Evolutionary conservation across 2,797 vertebrate species (phyloP).

Genomic region (Catostomus latipinnis): DNA sequence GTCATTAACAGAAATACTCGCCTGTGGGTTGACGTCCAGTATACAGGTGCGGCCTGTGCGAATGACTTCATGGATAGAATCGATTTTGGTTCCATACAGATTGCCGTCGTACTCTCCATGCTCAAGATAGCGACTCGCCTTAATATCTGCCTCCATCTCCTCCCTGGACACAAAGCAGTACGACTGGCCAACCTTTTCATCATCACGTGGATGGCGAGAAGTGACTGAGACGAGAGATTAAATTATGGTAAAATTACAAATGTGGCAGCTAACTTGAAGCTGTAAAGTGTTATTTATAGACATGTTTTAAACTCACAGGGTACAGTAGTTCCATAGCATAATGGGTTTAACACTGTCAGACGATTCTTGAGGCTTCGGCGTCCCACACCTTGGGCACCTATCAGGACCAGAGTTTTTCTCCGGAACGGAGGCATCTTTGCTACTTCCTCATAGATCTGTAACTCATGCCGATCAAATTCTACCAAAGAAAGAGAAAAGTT

Average conservation of each 20-base stretch:
- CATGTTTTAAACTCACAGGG: slow-evolving; percentile 87
- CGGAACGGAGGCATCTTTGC: slow-evolving; percentile 98
- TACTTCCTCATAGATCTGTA: slow-evolving; percentile 98
- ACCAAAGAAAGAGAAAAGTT: slow-evolving; percentile 33
- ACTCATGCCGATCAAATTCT: slow-evolving; percentile 99
- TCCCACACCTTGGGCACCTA: slow-evolving; percentile 98
- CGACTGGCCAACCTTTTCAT: slow-evolving; percentile 92
- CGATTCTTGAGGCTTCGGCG: slow-evolving; percentile 97
- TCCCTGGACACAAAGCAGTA: slow-evolving; percentile 91
- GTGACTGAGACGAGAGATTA: slow-evolving; percentile 81
- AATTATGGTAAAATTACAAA: not conserved
- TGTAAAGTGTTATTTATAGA: not conserved
- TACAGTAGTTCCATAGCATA: slow-evolving; percentile 93
- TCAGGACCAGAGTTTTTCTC: slow-evolving; percentile 95
- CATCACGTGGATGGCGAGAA: slow-evolving; percentile 90
- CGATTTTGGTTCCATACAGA: slow-evolving; percentile 97
- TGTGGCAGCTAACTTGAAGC: not conserved
- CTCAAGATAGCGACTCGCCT: slow-evolving; percentile 92
- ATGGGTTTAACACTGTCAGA: slow-evolving; percentile 92
- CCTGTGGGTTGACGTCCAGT: slow-evolving; percentile 97
- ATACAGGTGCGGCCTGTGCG: slow-evolving; percentile 91
- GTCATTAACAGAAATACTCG: slow-evolving; percentile 59
- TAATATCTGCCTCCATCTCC: slow-evolving; percentile 93
- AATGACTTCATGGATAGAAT: slow-evolving; percentile 96
- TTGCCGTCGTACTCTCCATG: slow-evolving; percentile 97